Percentiles rank a stretch among this genome's conserved stretches.
phyloP scores from a whole-genome alignment of 2,888 invertebrate genomes.

The Xestobium rufovillosum region DNA sequence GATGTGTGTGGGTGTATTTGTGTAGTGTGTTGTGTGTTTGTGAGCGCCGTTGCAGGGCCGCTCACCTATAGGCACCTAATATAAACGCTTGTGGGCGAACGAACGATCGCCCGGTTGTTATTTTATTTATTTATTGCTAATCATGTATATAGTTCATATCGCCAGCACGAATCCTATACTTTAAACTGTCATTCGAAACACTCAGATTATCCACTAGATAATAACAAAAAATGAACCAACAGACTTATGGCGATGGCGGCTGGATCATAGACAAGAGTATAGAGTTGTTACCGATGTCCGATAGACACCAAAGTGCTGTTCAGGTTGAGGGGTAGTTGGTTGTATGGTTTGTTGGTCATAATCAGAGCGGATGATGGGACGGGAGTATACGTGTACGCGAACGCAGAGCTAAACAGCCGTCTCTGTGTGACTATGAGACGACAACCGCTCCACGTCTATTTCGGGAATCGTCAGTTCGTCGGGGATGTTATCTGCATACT shows the following conservation, averaged over 20 bases:
- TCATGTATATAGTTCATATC: slow-evolving; percentile 37
- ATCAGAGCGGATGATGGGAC: slow-evolving; percentile 17
- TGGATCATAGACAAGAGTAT: too few relatives aligned
- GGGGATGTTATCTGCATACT: slow-evolving; percentile 83
- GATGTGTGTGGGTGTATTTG: slow-evolving; percentile 24
- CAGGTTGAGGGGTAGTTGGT: slow-evolving; percentile 27
- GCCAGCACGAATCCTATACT: slow-evolving; percentile 31
- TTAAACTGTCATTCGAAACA: slow-evolving; percentile 24
- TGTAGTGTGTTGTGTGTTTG: too few relatives aligned
- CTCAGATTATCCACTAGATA: slow-evolving; percentile 35
- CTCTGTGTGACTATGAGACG: slow-evolving; percentile 90
- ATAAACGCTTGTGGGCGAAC: slow-evolving; percentile 39
- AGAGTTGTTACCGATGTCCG: not conserved
- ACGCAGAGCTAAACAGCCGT: slow-evolving; percentile 70
- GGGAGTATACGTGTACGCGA: slow-evolving; percentile 27
- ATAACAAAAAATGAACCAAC: slow-evolving; percentile 38
- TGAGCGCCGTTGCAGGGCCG: slow-evolving; percentile 21
- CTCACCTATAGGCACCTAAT: slow-evolving; percentile 42
- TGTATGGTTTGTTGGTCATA: slow-evolving; percentile 13
- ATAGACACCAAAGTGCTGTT: slow-evolving; percentile 19
- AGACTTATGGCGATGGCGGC: slow-evolving; percentile 27
- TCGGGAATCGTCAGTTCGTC: slow-evolving; percentile 84
- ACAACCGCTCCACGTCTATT: slow-evolving; percentile 87
- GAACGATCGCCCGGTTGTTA: slow-evolving; percentile 37
- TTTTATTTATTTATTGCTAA: slow-evolving; percentile 44